phyloP scores from a whole-genome alignment of 92 coral and sea anemone species.

The Diadumene lineata region DNA sequence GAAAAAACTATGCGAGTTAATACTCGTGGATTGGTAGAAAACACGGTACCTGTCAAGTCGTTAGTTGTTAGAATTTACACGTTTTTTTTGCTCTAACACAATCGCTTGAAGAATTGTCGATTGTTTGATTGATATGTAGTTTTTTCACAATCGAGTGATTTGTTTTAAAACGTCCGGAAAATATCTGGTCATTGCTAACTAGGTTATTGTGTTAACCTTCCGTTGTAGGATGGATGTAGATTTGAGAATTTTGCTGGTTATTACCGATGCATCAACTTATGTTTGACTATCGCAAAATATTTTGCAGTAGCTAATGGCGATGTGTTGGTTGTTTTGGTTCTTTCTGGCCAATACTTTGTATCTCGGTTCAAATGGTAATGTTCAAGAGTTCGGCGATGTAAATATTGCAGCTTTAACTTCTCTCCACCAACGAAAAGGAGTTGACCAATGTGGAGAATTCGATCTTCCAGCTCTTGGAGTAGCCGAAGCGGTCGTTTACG shows the following conservation, averaged over 20 bases:
- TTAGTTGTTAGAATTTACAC: not conserved
- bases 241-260: not conserved
- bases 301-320: too few relatives aligned
- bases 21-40: not conserved
- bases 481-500: conserved; percentile 63
- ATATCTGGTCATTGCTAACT: not conserved
- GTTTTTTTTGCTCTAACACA: not conserved
- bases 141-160: not conserved
- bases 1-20: not conserved
- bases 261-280: not conserved
- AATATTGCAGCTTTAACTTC: conserved; percentile 54
- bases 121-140: too few relatives aligned
- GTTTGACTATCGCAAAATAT: too few relatives aligned
- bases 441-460: conserved; percentile 46
- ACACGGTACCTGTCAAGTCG: not conserved
- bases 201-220: not conserved
- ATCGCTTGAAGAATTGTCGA: too few relatives aligned
- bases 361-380: not conserved
- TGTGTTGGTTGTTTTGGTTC: not conserved
- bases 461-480: conserved; percentile 58
- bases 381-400: conserved; percentile 37
- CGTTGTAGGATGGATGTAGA: not conserved
- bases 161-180: not conserved
- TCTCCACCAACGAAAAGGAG: conserved; percentile 29
- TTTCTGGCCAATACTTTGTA: not conserved